phyloP scores from a whole-genome alignment of 2,888 invertebrate genomes.

The Parasteatoda lunata region DNA sequence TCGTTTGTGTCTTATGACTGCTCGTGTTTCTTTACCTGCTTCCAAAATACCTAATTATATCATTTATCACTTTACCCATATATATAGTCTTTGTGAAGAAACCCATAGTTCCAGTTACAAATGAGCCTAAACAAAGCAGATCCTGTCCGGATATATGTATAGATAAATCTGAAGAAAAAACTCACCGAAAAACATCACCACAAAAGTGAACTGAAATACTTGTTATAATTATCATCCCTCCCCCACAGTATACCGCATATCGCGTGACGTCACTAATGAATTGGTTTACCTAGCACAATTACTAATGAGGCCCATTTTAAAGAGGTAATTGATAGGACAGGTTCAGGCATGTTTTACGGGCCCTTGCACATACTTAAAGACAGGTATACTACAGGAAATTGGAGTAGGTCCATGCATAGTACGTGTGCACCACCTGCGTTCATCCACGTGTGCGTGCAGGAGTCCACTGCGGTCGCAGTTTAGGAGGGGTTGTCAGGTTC shows the following conservation, averaged over 20 bases:
- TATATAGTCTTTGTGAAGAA: neutral
- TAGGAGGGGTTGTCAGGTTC: neutral
- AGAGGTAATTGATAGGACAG: conserved; percentile 4
- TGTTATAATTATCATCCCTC: neutral
- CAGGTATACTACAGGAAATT: conserved; percentile 13
- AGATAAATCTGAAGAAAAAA: too few relatives aligned
- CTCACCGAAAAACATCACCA: neutral
- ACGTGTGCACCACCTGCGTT: conserved; percentile 62
- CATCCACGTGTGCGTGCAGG: conserved; percentile 46
- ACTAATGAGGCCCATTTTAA: conserved; percentile 44
- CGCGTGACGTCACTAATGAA: conserved; percentile 37
- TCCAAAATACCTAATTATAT: too few relatives aligned
- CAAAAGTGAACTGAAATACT: neutral
- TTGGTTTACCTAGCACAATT: conserved; percentile 28
- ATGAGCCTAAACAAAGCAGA: conserved; percentile 2
- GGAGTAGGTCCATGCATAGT: conserved; percentile 1
- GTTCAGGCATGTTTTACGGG: conserved; percentile 7
- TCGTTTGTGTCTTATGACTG: too few relatives aligned
- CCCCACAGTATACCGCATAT: neutral
- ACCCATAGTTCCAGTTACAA: neutral
- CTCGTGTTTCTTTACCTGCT: too few relatives aligned
- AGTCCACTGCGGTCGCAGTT: neutral
- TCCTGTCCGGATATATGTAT: neutral
- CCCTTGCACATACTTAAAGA: conserved; percentile 23
- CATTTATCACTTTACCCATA: neutral